Base-by-base conservation (phyloP, 2,888 invertebrate genomes). In the Oasisia sp. region DNA sequence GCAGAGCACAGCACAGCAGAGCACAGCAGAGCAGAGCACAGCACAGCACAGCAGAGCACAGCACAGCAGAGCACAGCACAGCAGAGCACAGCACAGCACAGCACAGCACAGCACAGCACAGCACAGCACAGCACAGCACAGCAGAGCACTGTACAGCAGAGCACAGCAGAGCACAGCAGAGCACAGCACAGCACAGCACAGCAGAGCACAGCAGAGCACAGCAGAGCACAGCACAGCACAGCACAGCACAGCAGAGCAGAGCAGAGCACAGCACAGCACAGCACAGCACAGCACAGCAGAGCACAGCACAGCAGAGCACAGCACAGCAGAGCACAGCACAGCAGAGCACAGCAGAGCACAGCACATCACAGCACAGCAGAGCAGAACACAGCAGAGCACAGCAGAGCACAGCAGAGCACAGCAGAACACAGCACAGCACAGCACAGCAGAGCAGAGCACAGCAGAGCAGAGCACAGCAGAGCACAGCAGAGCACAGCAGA, bases 91-190 rank as follows among this genome's bases (percentile, higher is more conserved):
- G n/a, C n/a, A n/a, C n/a, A n/a, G n/a, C n/a, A n/a, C n/a, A n/a
- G n/a, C n/a, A n/a, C n/a, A n/a, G n/a, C n/a, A n/a, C 32, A 93
- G 93, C 92, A 93, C 91, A 93, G 91, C 89, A 91, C 32, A 92
- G 91, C 50, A 93, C 89, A 92, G 92, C 74, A 93, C 50, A 93
- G 93, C 91, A 93, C 89, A 93, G 93, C 90, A 93, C 58, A 93
- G 92, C 92, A 92, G 92, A 93, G 92, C 91, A 50, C 92, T 38
- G 91, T 91, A 91, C 12, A 91, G 91, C 32, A 91, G 38, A 89
- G n/a, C 32, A 91, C 92, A 93, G 91, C 92, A 93, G 91, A 93
- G 92, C 91, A 93, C 91, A 93, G 92, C 90, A 93, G 44, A 93
- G 92, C 92, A 93, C 44, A 93, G 92, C 91, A 93, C 32, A 92